These are phyloP conservation scores for Calidris pugnax DNA, from an alignment of 2,113 vertebrate genomes.

Conservation along the genomic window DNA sequence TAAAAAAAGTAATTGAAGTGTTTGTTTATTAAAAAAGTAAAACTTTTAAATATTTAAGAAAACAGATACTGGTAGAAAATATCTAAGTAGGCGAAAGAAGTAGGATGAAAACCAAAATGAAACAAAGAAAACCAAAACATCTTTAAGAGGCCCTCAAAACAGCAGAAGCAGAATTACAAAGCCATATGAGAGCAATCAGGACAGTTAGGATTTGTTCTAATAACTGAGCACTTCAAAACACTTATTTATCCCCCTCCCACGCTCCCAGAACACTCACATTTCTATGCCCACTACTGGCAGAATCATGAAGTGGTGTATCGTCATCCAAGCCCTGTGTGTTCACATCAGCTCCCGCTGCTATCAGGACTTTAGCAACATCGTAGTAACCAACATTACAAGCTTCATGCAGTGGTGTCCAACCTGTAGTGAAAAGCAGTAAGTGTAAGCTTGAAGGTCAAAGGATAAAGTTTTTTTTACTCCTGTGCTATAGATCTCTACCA, in stretches of 20 bases:
- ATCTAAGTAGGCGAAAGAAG: not conserved
- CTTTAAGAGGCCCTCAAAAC: not conserved
- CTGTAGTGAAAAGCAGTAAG: conserved; percentile 57
- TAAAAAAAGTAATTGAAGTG: not conserved
- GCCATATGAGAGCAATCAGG: not conserved
- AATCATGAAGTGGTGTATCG: conserved; percentile 96
- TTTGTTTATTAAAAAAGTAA: not conserved
- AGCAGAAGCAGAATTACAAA: not conserved
- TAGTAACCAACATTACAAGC: conserved; percentile 98
- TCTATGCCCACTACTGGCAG: conserved; percentile 95
- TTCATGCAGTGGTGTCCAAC: conserved; percentile 98
- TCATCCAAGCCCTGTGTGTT: conserved; percentile 98
- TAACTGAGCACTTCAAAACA: not conserved
- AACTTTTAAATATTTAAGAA: not conserved
- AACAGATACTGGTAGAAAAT: not conserved
- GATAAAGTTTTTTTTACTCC: not conserved
- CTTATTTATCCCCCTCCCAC: not conserved
- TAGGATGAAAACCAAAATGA: not conserved
- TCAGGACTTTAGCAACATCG: conserved; percentile 94
- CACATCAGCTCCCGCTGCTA: conserved; percentile 94
- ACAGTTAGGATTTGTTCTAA: not conserved
- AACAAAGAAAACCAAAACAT: not conserved
- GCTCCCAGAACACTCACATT: conserved; percentile 79
- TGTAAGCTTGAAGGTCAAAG: not conserved
- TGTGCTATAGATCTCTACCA: not conserved